These are phyloP conservation scores for Heliconius charithonia DNA, from an alignment of 2,888 invertebrate species.

Conservation along the genomic window DNA sequence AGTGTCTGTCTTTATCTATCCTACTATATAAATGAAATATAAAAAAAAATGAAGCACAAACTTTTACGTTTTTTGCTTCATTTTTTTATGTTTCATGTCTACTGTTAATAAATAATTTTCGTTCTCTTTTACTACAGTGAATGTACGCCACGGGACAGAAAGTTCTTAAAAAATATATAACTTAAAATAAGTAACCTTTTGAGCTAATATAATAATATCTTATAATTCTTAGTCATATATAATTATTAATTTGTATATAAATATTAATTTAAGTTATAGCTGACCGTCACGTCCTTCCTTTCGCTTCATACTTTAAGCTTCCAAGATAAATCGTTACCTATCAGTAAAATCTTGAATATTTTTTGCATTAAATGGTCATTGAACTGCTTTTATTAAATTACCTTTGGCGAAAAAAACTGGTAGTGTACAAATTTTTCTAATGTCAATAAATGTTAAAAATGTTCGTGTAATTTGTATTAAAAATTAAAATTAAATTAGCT, in stretches of 20 bases:
- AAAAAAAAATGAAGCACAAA: background rate
- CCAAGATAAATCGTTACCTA: background rate
- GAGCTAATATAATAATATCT: background rate
- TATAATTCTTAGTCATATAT: background rate
- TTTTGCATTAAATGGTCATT: slow-evolving; percentile 22
- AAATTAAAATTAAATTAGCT: too few relatives aligned
- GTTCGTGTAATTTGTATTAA: too few relatives aligned
- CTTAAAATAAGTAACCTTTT: background rate
- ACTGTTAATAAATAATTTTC: background rate
- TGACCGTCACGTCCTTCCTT: slow-evolving; percentile 3
- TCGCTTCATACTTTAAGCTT: background rate
- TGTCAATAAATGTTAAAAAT: too few relatives aligned
- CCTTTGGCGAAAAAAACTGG: background rate
- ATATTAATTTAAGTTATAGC: background rate
- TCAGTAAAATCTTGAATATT: slow-evolving; percentile 26
- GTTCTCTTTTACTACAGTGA: background rate
- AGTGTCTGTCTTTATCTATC: background rate
- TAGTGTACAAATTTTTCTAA: background rate
- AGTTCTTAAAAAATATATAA: background rate
- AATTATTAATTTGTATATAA: background rate
- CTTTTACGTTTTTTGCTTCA: too few relatives aligned
- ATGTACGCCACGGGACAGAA: background rate
- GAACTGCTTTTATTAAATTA: slow-evolving; percentile 9
- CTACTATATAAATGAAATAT: background rate
- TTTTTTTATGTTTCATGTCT: too few relatives aligned